These are phyloP conservation scores for Ctenopoma multispine DNA, from an alignment of 2,797 vertebrate species.

Conservation along the genomic window DNA sequence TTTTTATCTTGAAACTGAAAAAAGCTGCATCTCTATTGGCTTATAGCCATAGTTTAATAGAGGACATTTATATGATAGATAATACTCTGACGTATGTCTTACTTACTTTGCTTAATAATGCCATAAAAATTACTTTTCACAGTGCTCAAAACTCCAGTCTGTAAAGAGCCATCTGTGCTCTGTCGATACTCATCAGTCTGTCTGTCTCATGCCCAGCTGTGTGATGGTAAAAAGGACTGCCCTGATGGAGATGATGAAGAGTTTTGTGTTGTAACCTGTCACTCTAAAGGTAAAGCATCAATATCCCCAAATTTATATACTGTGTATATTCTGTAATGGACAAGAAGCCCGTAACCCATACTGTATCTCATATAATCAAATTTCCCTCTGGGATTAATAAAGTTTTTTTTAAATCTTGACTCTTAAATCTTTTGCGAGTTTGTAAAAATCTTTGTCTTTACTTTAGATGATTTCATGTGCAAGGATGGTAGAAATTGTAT, in stretches of 20 bases:
- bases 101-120: neutral
- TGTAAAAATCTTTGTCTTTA: neutral
- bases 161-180: constrained; percentile 72
- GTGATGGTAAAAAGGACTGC: constrained; percentile 88
- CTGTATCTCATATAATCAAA: too few relatives aligned
- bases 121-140: neutral
- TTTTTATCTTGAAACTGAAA: too few relatives aligned
- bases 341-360: neutral
- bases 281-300: constrained; percentile 78
- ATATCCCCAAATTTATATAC: neutral
- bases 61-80: neutral
- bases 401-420: too few relatives aligned
- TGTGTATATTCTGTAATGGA: neutral
- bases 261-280: constrained; percentile 78
- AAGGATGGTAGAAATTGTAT: constrained; percentile 64
- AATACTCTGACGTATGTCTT: neutral
- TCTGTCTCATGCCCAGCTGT: constrained; percentile 79
- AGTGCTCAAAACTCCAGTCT: constrained; percentile 60
- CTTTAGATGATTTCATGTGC: constrained; percentile 71
- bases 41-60: neutral
- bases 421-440: neutral
- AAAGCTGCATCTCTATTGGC: too few relatives aligned
- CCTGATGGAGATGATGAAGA: constrained; percentile 88
- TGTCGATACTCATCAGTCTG: constrained; percentile 82
- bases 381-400: too few relatives aligned